Percentiles rank a stretch among this genome's conserved stretches.
Evolutionary conservation across 2,888 invertebrate species (phyloP).

Genomic region (Meta bourneti): DNA sequence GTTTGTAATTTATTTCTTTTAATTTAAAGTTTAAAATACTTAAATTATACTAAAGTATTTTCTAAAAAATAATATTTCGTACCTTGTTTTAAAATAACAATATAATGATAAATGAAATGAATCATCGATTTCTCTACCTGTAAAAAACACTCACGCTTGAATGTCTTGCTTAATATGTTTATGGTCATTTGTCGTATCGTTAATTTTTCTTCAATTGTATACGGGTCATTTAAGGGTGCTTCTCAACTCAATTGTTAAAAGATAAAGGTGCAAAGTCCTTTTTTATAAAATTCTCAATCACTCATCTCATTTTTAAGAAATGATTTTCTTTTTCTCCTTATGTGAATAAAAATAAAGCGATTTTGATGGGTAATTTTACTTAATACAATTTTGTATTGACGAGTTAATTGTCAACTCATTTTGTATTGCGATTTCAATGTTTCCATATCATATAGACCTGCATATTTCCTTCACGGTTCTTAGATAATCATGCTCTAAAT

Average conservation of each 20-base stretch:
- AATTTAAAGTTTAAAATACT: no score
- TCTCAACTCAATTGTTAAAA: background rate
- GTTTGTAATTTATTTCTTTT: no score
- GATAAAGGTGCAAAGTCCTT: background rate
- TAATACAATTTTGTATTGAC: conserved; percentile 59
- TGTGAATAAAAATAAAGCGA: background rate
- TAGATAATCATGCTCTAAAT: conserved; percentile 4
- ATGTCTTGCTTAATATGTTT: no score
- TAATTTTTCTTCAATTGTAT: background rate
- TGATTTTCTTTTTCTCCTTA: background rate
- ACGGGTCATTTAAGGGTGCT: background rate
- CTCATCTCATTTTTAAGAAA: background rate
- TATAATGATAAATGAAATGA: no score
- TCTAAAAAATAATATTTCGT: no score
- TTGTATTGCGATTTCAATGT: conserved; percentile 42
- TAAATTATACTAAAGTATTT: no score
- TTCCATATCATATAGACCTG: background rate
- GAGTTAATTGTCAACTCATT: conserved; percentile 26
- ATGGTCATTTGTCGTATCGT: background rate
- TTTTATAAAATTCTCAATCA: background rate
- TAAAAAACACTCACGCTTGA: no score
- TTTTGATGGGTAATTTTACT: background rate
- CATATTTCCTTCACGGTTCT: background rate
- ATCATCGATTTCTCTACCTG: no score
- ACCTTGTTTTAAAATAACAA: no score